phyloP scores from a whole-genome alignment of 2,113 vertebrate genomes.

The Spermophilus dauricus region DNA sequence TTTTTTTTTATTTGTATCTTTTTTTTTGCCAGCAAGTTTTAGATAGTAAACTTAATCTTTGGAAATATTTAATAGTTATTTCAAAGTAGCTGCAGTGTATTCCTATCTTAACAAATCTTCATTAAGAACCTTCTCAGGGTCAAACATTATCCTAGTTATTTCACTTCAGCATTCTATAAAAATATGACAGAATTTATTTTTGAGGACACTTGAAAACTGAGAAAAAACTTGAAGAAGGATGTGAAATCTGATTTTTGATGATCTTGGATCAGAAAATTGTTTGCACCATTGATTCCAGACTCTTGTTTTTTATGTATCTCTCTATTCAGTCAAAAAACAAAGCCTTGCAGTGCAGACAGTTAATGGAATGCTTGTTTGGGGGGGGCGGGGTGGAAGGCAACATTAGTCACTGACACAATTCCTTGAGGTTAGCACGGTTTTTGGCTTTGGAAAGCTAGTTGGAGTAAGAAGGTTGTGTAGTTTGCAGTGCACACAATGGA shows the following conservation, averaged over 20 bases:
- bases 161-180: not conserved
- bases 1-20: not conserved
- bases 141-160: not conserved
- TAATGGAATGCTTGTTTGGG: constrained; percentile 61
- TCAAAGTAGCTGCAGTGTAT: not conserved
- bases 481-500: constrained; percentile 66
- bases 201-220: too few species aligned
- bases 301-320: constrained; percentile 54
- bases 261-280: not conserved
- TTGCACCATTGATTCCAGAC: not conserved
- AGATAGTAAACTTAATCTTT: constrained; percentile 2
- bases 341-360: constrained; percentile 52
- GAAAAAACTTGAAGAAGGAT: not conserved
- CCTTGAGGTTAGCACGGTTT: constrained; percentile 53
- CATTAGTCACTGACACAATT: constrained; percentile 76
- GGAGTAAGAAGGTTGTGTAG: constrained; percentile 66
- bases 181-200: not conserved
- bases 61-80: constrained; percentile 17
- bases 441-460: constrained; percentile 60
- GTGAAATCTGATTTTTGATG: not conserved
- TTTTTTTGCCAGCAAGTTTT: not conserved
- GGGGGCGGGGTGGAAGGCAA: not conserved
- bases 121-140: not conserved
- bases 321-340: constrained; percentile 70
- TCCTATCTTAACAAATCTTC: not conserved